Evolutionary conservation across 2,797 vertebrate species (phyloP), one percentile per base, ranked within the genome.

Genomic region (Microcaecilia unicolor): DNA sequence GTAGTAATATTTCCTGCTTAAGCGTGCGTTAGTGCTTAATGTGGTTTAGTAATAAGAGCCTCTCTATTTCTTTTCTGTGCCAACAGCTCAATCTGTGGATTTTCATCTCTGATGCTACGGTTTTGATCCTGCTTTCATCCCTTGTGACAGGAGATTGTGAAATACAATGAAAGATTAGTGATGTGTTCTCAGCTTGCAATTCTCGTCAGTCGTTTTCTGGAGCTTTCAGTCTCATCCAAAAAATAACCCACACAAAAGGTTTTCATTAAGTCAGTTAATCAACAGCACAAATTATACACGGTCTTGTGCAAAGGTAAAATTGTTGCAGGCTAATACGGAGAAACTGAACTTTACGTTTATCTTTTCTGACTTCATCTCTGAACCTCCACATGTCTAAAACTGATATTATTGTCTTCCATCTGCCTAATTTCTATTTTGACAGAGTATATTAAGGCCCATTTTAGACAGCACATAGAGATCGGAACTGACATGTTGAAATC

Each of bases 201-300:
- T 43, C 15, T 0, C 25, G 4, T 0, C 51, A 45, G 46, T 33
- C 22, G 10, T 56, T 52, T 67, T 52, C 51, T 23, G 18, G 41
- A 41, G 36, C 41, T 48, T 44, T 55, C 12, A 19, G 44, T 30
- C 48, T 64, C 56, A 45, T 57, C 12, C 35, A 67, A 62, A 53
- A 63, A 72, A 70, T 34, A 36, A 31, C 49, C n/a, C 3, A n/a
- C 38, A 32, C 16, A 15, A 34, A 56, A 52, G 42, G 16, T 22
- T 25, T 58, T 76, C 57, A 45, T 44, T 14, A 43, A 58, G 32
- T 32, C 48, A 35, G 58, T 71, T 56, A 61, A 69, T 57, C 30
- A 51, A 48, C 44, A 58, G 31, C 44, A 40, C 49, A 67, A 51
- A 66, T 56, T 54, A 51, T 56, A 51, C 32, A 51, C 4, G 9